Evolutionary conservation across 1,140 invertebrate genomes (phyloP).

Genomic region (Oryctes rhinoceros): DNA sequence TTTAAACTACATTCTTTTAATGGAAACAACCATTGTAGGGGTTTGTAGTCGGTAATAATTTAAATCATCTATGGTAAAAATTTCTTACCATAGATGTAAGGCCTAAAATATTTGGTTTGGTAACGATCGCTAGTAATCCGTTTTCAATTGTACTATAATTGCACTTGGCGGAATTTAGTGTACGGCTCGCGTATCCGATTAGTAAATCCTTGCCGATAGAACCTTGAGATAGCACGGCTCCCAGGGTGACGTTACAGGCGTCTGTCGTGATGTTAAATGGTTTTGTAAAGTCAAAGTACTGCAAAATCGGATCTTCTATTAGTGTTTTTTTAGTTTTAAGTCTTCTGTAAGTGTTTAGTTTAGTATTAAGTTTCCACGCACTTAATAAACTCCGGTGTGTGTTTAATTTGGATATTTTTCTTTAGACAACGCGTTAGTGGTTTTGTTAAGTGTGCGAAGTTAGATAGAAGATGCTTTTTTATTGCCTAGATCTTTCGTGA

Average conservation of each 20-base stretch:
- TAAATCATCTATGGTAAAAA: no score
- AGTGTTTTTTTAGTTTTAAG: conserved; percentile 59
- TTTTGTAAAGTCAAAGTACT: conserved; percentile 56
- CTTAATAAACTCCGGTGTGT: neutral
- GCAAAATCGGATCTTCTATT: conserved; percentile 59
- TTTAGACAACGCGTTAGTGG: conserved; percentile 49
- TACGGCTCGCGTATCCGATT: conserved; percentile 52
- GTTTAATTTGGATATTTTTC: conserved; percentile 24
- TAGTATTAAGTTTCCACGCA: conserved; percentile 54
- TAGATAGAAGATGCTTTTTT: no score
- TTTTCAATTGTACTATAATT: conserved; percentile 61
- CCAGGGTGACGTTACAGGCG: no score
- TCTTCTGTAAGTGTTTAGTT: conserved; percentile 55
- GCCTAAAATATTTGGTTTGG: conserved; percentile 46
- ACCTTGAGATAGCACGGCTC: no score
- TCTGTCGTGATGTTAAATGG: conserved; percentile 55
- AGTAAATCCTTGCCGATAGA: conserved; percentile 50
- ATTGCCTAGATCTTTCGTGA: conserved; percentile 56
- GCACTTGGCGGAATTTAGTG: no score
- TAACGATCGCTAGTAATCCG: conserved; percentile 49
- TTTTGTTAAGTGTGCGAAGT: conserved; percentile 49
- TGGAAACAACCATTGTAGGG: conserved; percentile 23
- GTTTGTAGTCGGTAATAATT: conserved; percentile 42
- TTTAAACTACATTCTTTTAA: conserved; percentile 56
- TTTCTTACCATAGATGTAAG: conserved; percentile 48